A percentile compares a stretch with the other conserved stretches of the same genome.
phyloP scores from a whole-genome alignment of 2,888 invertebrate genomes.

The Lampropteryx suffumata region DNA sequence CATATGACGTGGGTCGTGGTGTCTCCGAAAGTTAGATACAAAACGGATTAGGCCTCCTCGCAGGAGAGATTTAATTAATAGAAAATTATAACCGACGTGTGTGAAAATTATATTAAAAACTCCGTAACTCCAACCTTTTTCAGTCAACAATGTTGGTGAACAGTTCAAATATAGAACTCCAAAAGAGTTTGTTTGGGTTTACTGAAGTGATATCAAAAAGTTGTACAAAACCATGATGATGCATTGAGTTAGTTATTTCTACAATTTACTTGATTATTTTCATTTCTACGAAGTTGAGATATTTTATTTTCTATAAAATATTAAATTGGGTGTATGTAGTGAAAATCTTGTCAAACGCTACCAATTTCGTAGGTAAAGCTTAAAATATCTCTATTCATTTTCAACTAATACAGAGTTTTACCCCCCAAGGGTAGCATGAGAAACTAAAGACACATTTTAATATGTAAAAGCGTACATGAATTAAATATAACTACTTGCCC shows the following conservation, averaged over 20 bases:
- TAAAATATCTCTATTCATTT: constrained; percentile 4
- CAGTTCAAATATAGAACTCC: no score
- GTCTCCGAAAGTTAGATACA: constrained; percentile 55
- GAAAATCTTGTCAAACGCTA: no score
- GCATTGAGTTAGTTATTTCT: no score
- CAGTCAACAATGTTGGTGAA: background rate
- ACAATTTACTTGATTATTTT: no score
- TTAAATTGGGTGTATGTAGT: no score
- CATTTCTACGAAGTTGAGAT: no score
- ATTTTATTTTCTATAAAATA: no score
- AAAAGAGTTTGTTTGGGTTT: no score
- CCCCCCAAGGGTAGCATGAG: constrained; percentile 9
- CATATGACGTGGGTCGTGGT: constrained; percentile 51
- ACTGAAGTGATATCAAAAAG: no score
- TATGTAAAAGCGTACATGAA: constrained; percentile 26
- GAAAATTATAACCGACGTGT: constrained; percentile 49
- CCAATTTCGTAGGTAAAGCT: background rate
- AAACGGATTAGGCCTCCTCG: constrained; percentile 57
- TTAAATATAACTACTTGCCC: constrained; percentile 23
- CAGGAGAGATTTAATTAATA: constrained; percentile 57
- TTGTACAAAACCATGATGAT: no score
- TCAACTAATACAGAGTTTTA: constrained; percentile 13
- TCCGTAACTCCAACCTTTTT: constrained; percentile 27
- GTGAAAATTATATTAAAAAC: constrained; percentile 41
- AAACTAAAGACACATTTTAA: constrained; percentile 29